These are phyloP conservation scores for Argyrosomus regius DNA, from an alignment of 2,797 vertebrate genomes.

Conservation along the genomic window DNA sequence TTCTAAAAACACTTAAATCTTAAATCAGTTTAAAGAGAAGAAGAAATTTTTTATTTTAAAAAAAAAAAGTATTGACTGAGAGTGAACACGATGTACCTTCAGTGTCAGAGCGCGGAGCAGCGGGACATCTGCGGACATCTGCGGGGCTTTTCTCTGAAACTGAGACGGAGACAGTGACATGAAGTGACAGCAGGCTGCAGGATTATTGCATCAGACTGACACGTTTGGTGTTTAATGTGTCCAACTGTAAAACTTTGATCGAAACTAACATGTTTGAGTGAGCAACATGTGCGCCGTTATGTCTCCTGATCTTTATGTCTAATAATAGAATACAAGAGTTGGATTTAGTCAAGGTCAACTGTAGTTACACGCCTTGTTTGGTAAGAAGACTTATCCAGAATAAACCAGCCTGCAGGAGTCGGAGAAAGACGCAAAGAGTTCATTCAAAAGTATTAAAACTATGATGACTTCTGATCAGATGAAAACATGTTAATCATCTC, in stretches of 20 bases:
- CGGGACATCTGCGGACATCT: neutral
- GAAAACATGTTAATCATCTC: too few species aligned
- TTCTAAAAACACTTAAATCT: too few species aligned
- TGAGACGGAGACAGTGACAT: neutral
- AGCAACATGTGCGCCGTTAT: neutral
- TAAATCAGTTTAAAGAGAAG: neutral
- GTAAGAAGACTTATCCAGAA: neutral
- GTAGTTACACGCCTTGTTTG: neutral
- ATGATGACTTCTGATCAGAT: too few species aligned
- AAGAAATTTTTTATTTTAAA: too few species aligned
- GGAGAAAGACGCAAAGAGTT: neutral
- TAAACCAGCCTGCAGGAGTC: neutral
- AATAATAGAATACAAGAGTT: neutral
- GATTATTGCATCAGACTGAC: too few species aligned
- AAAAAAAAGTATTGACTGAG: too few species aligned
- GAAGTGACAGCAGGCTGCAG: constrained; percentile 4
- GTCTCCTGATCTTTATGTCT: neutral
- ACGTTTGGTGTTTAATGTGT: neutral
- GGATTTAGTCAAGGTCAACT: constrained; percentile 2
- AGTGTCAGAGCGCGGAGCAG: neutral
- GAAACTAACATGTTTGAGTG: too few species aligned
- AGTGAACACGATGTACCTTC: constrained; percentile 21
- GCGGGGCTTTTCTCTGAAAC: neutral
- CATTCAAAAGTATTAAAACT: too few species aligned
- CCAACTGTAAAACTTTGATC: neutral